Percentiles rank a stretch among this genome's conserved stretches.
Conservation (phyloP, 35 echinoderm and acorn worm genomes). For the Antedon bifida region DNA sequence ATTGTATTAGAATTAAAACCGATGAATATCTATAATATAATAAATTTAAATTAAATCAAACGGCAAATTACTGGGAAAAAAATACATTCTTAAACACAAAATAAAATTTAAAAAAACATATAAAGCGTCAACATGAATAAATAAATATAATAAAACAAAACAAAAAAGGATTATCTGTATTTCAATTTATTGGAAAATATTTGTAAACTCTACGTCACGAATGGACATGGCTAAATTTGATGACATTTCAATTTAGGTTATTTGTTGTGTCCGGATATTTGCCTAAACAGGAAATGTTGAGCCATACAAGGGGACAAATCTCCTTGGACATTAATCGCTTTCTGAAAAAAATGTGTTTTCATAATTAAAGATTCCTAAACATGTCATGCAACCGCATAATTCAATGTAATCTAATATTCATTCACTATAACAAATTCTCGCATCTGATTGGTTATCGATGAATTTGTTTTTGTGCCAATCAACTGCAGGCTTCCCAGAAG, state of each 20-base stretch:
- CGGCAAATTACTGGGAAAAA: no score
- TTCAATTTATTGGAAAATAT: no score
- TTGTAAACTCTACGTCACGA: no score
- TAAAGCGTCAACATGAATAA: no score
- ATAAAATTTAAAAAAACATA: no score
- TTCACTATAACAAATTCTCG: background rate
- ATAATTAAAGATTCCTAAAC: background rate
- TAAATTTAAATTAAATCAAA: no score
- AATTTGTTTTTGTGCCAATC: background rate
- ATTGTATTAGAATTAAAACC: no score
- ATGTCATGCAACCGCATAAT: background rate
- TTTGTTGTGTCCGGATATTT: background rate
- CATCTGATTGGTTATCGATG: background rate
- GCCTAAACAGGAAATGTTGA: background rate
- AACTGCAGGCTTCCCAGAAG: background rate
- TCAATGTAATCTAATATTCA: background rate
- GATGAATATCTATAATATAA: no score
- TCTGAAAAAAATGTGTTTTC: background rate
- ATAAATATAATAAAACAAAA: no score
- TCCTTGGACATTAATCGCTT: no score
- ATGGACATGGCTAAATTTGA: background rate
- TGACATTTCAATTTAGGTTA: background rate
- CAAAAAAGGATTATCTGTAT: no score
- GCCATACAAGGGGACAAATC: background rate
- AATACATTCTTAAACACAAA: no score